These are phyloP conservation scores for Dione vanillae DNA, from an alignment of 2,888 invertebrate genomes.

Conservation along the genomic window DNA sequence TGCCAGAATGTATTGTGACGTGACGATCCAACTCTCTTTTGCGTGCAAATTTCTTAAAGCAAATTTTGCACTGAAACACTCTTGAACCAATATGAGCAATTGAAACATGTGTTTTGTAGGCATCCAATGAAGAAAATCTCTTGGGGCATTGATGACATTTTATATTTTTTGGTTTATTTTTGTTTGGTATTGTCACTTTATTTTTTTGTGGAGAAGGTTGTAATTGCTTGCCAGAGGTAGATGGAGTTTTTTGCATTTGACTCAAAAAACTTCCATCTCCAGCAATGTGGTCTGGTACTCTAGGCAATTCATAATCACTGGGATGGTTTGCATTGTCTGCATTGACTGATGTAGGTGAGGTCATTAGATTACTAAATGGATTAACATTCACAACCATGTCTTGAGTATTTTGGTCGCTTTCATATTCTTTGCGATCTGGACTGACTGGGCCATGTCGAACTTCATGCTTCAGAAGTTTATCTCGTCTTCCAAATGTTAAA, in stretches of 20 bases:
- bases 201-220: constrained; percentile 68
- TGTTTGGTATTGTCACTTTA: constrained; percentile 60
- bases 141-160: constrained; percentile 82
- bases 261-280: constrained; percentile 78
- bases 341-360: constrained; percentile 68
- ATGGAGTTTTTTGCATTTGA: constrained; percentile 67
- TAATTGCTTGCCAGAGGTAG: constrained; percentile 59
- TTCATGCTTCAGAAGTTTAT: constrained; percentile 88
- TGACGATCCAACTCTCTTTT: constrained; percentile 89
- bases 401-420: constrained; percentile 68
- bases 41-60: constrained; percentile 87
- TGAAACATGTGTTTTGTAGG: constrained; percentile 81
- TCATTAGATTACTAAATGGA: constrained; percentile 81
- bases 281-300: constrained; percentile 80
- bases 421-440: constrained; percentile 63
- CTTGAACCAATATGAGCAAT: constrained; percentile 82
- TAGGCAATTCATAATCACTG: constrained; percentile 73
- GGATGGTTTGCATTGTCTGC: constrained; percentile 55
- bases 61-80: constrained; percentile 86
- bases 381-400: constrained; percentile 86
- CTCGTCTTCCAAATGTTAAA: constrained; percentile 87
- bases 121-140: constrained; percentile 78
- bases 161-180: constrained; percentile 79
- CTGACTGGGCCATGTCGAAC: constrained; percentile 82
- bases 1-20: constrained; percentile 86